Evolutionary conservation across 92 coral and sea anemone genomes (phyloP).

Genomic region (Palythoa heliodiscus): DNA sequence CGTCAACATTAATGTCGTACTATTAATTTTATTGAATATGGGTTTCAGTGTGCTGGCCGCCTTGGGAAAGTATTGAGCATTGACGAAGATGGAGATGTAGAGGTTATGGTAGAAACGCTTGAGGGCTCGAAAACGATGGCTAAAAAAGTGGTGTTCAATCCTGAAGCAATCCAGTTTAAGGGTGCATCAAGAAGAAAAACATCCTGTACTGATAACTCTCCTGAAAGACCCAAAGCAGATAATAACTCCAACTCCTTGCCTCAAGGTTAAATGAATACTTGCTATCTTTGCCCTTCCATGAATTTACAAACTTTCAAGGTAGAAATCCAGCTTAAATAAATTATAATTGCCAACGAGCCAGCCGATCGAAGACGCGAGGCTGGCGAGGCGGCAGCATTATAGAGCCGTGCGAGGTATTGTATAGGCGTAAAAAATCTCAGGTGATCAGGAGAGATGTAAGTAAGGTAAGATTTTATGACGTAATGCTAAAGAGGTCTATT

Average conservation of each 20-base stretch:
- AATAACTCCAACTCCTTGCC: background rate
- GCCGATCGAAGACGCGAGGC: too few species aligned
- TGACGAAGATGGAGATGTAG: conserved; percentile 20
- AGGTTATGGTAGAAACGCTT: background rate
- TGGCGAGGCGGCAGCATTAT: too few species aligned
- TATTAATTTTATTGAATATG: background rate
- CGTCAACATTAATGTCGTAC: too few species aligned
- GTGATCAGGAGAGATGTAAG: too few species aligned
- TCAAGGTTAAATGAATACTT: background rate
- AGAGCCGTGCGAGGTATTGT: too few species aligned
- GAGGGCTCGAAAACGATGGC: background rate
- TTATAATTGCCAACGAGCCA: too few species aligned
- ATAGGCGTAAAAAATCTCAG: too few species aligned
- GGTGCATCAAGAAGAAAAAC: background rate
- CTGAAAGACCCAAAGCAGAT: background rate
- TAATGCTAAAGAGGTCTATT: too few species aligned
- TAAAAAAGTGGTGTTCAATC: background rate
- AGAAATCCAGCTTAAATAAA: too few species aligned
- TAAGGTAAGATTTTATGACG: too few species aligned
- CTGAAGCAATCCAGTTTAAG: background rate
- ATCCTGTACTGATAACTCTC: background rate
- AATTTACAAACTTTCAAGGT: too few species aligned
- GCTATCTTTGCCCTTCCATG: too few species aligned
- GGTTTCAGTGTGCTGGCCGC: conserved; percentile 26
- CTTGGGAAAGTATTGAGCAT: conserved; percentile 3